Evolutionary conservation across 2,888 invertebrate genomes (phyloP).

Genomic region (Sinelater perroti): DNA sequence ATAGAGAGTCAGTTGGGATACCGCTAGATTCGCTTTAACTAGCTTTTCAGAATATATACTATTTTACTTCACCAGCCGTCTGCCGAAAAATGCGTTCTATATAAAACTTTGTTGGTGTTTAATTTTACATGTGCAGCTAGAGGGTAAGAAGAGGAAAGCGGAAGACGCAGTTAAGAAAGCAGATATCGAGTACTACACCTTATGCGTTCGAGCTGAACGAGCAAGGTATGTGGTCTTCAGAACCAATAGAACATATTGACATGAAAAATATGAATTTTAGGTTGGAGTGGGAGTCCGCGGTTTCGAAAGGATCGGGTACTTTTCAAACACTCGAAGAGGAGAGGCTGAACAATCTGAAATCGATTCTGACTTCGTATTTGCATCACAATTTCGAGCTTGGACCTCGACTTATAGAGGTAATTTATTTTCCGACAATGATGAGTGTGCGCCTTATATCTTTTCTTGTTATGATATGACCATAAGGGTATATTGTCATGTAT

Average conservation of each 20-base stretch:
- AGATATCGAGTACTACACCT: conserved; percentile 92
- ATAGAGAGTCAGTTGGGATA: too few species aligned
- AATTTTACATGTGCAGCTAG: conserved; percentile 66
- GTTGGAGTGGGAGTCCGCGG: conserved; percentile 91
- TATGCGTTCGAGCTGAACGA: conserved; percentile 89
- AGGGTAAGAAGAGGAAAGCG: conserved; percentile 87
- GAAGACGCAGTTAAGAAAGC: conserved; percentile 91
- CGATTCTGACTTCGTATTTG: conserved; percentile 71
- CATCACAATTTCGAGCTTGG: conserved; percentile 75
- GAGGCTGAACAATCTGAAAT: conserved; percentile 82
- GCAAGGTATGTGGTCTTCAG: conserved; percentile 67
- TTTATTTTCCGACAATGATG: too few species aligned
- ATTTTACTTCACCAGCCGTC: neutral
- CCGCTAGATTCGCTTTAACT: too few species aligned
- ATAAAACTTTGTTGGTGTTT: conserved; percentile 7
- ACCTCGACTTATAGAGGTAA: conserved; percentile 78
- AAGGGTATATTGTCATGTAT: too few species aligned
- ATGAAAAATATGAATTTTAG: conserved; percentile 56
- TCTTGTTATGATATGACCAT: too few species aligned
- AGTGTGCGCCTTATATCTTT: too few species aligned
- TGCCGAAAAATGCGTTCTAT: neutral
- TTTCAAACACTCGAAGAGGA: conserved; percentile 92
- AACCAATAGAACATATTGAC: neutral
- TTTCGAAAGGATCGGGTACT: conserved; percentile 84
- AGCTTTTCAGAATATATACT: neutral